Percentiles rank a stretch among this genome's conserved stretches.
Evolutionary conservation across 2,888 invertebrate genomes (phyloP).

Genomic region (Phrixothrix hirtus): DNA sequence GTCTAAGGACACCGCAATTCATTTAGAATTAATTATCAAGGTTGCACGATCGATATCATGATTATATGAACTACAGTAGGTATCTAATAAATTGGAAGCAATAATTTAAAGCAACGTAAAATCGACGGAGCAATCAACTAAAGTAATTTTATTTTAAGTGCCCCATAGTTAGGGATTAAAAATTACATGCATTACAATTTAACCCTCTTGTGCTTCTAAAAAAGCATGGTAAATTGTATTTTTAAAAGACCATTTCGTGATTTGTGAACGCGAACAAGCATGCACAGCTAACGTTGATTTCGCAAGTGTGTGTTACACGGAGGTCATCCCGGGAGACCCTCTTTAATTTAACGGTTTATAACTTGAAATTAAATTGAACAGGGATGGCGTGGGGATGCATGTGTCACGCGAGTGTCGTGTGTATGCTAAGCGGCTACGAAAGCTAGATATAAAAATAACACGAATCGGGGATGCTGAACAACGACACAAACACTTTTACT

Average conservation of each 20-base stretch:
- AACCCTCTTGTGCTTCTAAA: constrained; percentile 15
- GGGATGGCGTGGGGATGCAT: constrained; percentile 29
- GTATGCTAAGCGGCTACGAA: constrained; percentile 47
- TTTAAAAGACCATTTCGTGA: constrained; percentile 40
- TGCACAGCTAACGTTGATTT: constrained; percentile 39
- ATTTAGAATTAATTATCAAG: no score
- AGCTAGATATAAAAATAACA: constrained; percentile 36
- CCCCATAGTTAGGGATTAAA: constrained; percentile 3
- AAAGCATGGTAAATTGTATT: constrained; percentile 36
- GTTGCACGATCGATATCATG: no score
- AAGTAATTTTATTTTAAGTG: not conserved
- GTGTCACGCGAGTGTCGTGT: constrained; percentile 50
- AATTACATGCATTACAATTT: constrained; percentile 13
- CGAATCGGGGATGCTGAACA: constrained; percentile 29
- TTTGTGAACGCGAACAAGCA: constrained; percentile 38
- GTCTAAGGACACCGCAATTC: no score
- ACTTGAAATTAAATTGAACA: constrained; percentile 55
- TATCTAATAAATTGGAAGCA: no score
- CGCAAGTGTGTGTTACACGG: constrained; percentile 42
- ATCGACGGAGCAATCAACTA: not conserved
- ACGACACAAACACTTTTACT: constrained; percentile 23
- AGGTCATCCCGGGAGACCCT: constrained; percentile 48
- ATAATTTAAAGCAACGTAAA: not conserved
- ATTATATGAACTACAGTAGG: no score
- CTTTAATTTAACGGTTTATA: constrained; percentile 57